These are phyloP conservation scores for Macrosteles quadrilineatus DNA, from an alignment of 1,140 invertebrate species.

Conservation along the genomic window DNA sequence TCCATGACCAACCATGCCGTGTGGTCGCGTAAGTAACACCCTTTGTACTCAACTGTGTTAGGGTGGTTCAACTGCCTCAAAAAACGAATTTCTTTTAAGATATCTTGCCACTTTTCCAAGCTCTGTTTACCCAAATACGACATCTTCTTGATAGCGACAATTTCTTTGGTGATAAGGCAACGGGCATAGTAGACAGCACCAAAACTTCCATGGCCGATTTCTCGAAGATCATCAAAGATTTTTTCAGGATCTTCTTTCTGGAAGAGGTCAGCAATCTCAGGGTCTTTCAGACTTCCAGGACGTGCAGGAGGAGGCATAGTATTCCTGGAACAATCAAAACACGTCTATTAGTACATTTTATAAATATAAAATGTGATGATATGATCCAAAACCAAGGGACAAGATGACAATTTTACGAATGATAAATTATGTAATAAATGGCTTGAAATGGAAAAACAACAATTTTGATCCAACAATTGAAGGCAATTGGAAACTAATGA, in stretches of 20 bases:
- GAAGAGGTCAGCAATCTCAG: constrained; percentile 94
- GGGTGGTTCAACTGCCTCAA: constrained; percentile 91
- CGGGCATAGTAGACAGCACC: constrained; percentile 99
- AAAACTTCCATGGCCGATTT: constrained; percentile 99
- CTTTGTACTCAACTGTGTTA: constrained; percentile 98
- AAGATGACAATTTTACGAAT: too few relatives aligned
- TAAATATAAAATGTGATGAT: too few relatives aligned
- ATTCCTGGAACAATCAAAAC: constrained; percentile 23
- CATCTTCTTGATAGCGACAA: constrained; percentile 99
- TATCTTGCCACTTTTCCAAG: constrained; percentile 99
- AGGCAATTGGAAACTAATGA: too few relatives aligned
- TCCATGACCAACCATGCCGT: constrained; percentile 99
- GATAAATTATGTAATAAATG: too few relatives aligned
- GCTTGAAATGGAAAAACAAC: too few relatives aligned
- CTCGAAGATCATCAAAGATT: constrained; percentile 96
- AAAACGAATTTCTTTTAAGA: constrained; percentile 98
- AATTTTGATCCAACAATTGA: too few relatives aligned
- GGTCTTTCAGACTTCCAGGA: constrained; percentile 94
- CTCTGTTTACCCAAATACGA: constrained; percentile 98
- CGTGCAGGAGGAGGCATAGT: constrained; percentile 50
- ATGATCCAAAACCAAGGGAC: too few relatives aligned
- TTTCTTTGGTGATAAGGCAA: constrained; percentile 91
- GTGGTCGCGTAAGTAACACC: constrained; percentile 96
- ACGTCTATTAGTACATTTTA: too few relatives aligned
- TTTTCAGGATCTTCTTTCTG: constrained; percentile 98